Percentiles rank a stretch among this genome's conserved stretches.
Evolutionary conservation across 2,797 vertebrate genomes (phyloP).

Genomic region (Ciconia nigra): DNA sequence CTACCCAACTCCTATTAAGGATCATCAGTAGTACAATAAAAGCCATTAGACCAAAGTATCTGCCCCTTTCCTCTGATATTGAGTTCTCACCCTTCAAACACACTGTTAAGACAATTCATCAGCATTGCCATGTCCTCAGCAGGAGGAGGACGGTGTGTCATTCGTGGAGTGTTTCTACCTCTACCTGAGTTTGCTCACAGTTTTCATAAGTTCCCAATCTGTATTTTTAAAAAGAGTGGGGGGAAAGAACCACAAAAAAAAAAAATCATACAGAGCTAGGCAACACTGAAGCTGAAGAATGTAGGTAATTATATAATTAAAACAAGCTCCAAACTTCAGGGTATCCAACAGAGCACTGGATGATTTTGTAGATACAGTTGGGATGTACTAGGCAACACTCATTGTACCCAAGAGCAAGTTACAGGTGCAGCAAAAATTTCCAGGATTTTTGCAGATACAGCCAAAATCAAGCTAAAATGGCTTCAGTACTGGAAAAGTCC

Average conservation of each 20-base stretch:
- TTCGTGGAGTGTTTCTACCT: neutral
- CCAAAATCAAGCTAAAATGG: neutral
- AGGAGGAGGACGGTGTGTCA: neutral
- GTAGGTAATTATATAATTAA: neutral
- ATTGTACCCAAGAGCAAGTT: neutral
- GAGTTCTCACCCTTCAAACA: neutral
- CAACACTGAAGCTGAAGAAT: neutral
- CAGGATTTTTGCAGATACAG: neutral
- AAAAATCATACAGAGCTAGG: neutral
- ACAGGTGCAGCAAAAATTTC: neutral
- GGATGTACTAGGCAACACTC: neutral
- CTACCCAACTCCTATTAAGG: neutral
- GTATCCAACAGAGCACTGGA: neutral
- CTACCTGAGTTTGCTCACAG: neutral
- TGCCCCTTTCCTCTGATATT: neutral
- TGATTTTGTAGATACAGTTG: neutral
- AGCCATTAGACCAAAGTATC: neutral
- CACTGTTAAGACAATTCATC: neutral
- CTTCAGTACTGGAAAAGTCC: neutral
- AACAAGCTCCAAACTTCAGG: neutral
- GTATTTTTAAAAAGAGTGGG: neutral
- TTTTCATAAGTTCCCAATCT: neutral
- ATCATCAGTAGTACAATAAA: neutral
- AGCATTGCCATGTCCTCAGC: neutral
- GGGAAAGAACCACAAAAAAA: neutral